Evolutionary conservation across 2,888 invertebrate species (phyloP), one percentile per base, ranked within the genome.

Genomic region (Megalurothrips usitatus): DNA sequence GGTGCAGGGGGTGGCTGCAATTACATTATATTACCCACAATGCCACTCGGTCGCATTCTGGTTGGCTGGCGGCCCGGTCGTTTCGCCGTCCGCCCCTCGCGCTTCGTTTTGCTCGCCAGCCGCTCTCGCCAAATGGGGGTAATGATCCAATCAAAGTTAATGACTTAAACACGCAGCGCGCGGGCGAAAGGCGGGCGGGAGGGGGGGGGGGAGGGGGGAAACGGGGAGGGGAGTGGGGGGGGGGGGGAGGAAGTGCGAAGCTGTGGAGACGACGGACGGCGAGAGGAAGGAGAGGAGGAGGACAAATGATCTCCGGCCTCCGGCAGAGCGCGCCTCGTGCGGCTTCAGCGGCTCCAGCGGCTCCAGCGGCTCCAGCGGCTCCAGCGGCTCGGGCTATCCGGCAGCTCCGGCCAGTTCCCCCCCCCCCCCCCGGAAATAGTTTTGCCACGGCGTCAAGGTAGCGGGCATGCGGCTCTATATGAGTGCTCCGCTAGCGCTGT

Each of bases 1-100:
- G 6, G 34, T 43, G 34, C 34, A 43, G 34, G 58, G 58, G 58
- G 58, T 19, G 58, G 19, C 19, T 26, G 68, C 68, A 75, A 75
- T 75, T 75, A 75, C 68, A 75, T 75, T 75, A 75, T 75, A 75
- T 75, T 75, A 75, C 68, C 68, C 68, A 75, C 68, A 75, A 75
- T 75, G 68, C 68, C 68, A 75, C 68, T 75, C 26, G 68, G 23
- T 75, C 68, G 68, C 68, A 75, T 75, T 75, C 68, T 75, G 68
- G 68, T 75, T 75, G 68, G 68, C 68, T 75, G 68, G 23, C 23
- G 23, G 68, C 23, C 68, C 68, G 68, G 68, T 75, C 68, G 12
- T n/a, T 75, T 26, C 26, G 68, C 58, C 58, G 58, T 19, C 10
- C 52, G 52, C 52, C 52, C 10, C 49, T 9, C 52, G 14, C 58